Conservation (phyloP, 2,113 vertebrate genomes). For the Pangasianodon gigas region DNA sequence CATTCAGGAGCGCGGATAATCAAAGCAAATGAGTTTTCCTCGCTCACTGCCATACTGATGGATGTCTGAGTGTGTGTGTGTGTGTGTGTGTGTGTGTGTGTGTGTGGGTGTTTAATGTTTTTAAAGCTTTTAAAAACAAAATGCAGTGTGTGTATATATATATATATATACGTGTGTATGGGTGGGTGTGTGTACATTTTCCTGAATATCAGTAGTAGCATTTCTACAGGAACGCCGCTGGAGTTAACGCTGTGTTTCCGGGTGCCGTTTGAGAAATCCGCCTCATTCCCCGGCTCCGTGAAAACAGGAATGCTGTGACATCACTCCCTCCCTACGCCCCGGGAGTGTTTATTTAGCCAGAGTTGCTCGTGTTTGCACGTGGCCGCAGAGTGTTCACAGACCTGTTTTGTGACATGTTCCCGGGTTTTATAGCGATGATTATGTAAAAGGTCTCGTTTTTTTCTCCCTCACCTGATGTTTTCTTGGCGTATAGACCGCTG, state of each 20-base stretch:
- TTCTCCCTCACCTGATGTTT: background rate
- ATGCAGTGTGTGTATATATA: background rate
- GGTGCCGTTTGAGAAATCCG: conserved; percentile 1
- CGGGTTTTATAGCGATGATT: conserved; percentile 12
- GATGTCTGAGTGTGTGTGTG: conserved; percentile 9
- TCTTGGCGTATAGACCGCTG: background rate
- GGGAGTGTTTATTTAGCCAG: conserved; percentile 48
- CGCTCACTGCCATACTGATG: background rate
- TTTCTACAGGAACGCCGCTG: background rate
- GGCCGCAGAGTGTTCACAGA: background rate
- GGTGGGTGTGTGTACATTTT: background rate
- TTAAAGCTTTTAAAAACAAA: background rate
- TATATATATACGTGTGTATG: too few relatives aligned
- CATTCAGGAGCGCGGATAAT: conserved; percentile 38
- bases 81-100: conserved; percentile 10
- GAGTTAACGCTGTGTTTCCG: background rate
- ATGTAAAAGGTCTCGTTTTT: conserved; percentile 13
- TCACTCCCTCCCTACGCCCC: conserved; percentile 40
- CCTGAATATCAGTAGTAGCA: background rate
- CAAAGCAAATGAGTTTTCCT: conserved; percentile 32
- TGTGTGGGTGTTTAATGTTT: background rate
- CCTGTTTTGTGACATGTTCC: conserved; percentile 7
- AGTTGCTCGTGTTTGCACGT: conserved; percentile 45
- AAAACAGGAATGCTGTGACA: conserved; percentile 53
- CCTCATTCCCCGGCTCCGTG: conserved; percentile 3